Conservation (phyloP, 2,888 invertebrate species). For the Tanytarsus gracilentus region DNA sequence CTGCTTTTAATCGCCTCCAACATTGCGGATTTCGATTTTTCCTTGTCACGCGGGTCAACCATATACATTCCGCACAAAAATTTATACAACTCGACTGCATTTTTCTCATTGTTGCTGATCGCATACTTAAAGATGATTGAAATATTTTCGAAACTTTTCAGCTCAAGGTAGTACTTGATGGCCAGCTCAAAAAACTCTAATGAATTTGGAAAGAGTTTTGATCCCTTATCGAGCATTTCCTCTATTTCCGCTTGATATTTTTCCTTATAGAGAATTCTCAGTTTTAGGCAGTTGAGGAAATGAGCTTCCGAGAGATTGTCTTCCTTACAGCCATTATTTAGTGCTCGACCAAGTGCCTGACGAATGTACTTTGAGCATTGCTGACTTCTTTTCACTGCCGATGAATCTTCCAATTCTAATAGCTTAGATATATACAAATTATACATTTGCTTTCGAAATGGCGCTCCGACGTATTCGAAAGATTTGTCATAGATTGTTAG, state of each 20-base stretch:
- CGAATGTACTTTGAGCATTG: not conserved
- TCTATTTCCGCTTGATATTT: not conserved
- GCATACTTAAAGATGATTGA: not conserved
- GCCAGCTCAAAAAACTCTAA: constrained; percentile 1
- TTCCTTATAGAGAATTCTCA: not conserved
- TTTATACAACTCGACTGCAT: not conserved
- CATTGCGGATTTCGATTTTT: not conserved
- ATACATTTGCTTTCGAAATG: constrained; percentile 1
- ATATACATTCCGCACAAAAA: constrained; percentile 5
- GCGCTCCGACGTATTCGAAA: not conserved
- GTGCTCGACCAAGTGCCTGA: not conserved
- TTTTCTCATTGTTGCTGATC: not conserved
- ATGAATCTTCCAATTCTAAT: not conserved
- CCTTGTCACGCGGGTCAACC: not conserved
- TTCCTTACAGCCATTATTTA: not conserved
- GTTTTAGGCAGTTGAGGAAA: not conserved
- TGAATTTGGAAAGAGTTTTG: not conserved
- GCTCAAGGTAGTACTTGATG: not conserved
- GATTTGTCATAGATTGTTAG: constrained; percentile 9
- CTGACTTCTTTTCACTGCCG: not conserved
- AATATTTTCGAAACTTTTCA: not conserved
- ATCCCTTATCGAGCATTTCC: constrained; percentile 9
- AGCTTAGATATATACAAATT: not conserved
- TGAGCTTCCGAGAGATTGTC: not conserved
- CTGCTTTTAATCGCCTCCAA: constrained; percentile 1